Base-by-base conservation (phyloP, 30 jellyfish, hydroid and myxozoan genomes). In the Hydractinia symbiolongicarpus region DNA sequence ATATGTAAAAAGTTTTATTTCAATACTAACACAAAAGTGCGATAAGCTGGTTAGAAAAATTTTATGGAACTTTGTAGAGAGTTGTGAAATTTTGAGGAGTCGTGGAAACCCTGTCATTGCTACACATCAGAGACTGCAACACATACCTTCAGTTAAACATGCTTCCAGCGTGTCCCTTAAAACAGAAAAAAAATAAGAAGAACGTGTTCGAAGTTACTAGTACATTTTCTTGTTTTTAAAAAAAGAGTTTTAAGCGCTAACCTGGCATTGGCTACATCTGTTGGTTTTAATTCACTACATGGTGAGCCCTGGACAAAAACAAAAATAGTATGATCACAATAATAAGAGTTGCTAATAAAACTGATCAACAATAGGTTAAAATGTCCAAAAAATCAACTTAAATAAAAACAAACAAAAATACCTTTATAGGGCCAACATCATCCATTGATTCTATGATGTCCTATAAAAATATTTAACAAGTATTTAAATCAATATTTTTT, bases 391-490 rank as follows among this genome's bases (percentile, higher is more conserved):
- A 11, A 67, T 13, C 14, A 67, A 67, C 51, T 1, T 4, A 0
- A 21, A 67, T 13, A 21, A 49, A 67, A 67, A 67, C 44, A 30
- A 9, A 9, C 7, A 51, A 75, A 16, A 19, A 9, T 75, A 79
- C 87, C 87, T 79, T 79, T 13, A 79, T 58, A 61, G 19, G 50
- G 53, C 84, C 83, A 7, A 53, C 51, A 16, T 79, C 87, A 50
- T 79, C 87, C 87, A 79, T 79, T 13, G 51, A 57, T 67, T 49
- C 78, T n/a, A 81, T 40, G 61, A 81, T 44, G 57, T 72, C 86
- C 86, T 81, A 51, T 10, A 7, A 79, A 61, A 50, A 9, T 1
- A 51, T 13, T 6, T 10, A 0, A 10, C 4, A 13, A 14, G n/a
- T 68, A 68, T 68, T 68, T 4, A 11, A 21, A 11, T 4, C n/a